These are phyloP conservation scores for Dendrocincla tyrannina DNA, from an alignment of 2,797 vertebrate species.

Conservation along the genomic window DNA sequence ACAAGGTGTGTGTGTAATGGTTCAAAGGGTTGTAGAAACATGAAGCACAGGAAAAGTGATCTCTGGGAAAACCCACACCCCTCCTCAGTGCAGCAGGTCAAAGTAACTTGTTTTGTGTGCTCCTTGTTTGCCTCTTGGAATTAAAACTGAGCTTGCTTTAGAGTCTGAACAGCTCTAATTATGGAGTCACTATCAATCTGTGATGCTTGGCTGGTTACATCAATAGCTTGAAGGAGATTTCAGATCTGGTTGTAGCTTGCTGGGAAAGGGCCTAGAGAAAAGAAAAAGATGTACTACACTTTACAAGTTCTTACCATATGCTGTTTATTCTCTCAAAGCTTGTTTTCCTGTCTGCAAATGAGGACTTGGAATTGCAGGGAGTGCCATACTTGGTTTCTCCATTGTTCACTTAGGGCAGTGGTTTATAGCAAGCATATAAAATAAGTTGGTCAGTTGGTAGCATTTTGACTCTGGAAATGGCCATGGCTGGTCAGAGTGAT, in stretches of 20 bases:
- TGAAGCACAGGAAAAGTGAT: neutral
- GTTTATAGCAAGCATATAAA: neutral
- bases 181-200: neutral
- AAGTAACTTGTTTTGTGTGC: neutral
- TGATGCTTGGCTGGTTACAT: neutral
- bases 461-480: neutral
- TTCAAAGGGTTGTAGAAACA: neutral
- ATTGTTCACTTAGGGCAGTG: neutral
- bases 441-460: neutral
- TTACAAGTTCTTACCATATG: neutral
- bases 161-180: neutral
- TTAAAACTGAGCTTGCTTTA: neutral
- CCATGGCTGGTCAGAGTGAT: neutral
- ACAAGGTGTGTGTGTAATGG: too few relatives aligned
- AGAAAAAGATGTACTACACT: neutral
- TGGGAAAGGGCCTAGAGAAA: neutral
- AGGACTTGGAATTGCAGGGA: neutral
- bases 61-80: fast-evolving
- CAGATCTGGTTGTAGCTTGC: neutral
- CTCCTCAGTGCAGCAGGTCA: neutral
- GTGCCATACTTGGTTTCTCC: neutral
- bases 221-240: neutral
- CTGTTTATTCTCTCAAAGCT: neutral
- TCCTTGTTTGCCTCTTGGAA: neutral
- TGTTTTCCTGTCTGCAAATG: neutral